Evolutionary conservation across 2,888 invertebrate genomes (phyloP).

Genomic region (Lapara coniferarum): DNA sequence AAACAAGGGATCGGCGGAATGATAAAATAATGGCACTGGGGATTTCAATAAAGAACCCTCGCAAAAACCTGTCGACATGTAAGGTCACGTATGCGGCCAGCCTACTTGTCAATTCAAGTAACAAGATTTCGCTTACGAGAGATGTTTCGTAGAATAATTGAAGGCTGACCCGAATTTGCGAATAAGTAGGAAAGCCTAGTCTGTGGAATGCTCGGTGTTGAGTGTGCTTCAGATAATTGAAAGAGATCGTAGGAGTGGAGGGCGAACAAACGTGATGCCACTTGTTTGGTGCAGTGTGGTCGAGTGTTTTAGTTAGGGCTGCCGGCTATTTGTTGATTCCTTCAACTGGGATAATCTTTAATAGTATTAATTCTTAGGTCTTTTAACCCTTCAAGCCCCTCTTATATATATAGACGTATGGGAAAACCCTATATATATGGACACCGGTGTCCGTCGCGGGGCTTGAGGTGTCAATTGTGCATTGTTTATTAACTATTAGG

Average conservation of each 20-base stretch:
- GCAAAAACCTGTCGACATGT: conserved; percentile 8
- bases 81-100: conserved; percentile 22
- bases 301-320: conserved; percentile 12
- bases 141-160: conserved; percentile 49
- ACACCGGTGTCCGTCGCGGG: too few relatives aligned
- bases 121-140: conserved; percentile 44
- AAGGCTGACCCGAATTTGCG: conserved; percentile 53
- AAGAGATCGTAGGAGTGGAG: conserved; percentile 68
- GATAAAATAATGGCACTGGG: conserved; percentile 11
- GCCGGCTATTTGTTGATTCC: neutral
- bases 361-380: neutral
- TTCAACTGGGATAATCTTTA: neutral
- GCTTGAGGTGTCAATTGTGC: too few relatives aligned
- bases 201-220: conserved; percentile 43
- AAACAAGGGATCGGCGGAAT: neutral
- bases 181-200: conserved; percentile 44
- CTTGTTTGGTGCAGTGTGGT: conserved; percentile 40
- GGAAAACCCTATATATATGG: too few relatives aligned
- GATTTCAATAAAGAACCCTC: conserved; percentile 17
- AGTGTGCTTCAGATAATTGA: conserved; percentile 75
- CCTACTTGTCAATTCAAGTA: conserved; percentile 44
- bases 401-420: too few relatives aligned
- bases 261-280: conserved; percentile 58
- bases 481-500: too few relatives aligned
- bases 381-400: too few relatives aligned